phyloP scores from a whole-genome alignment of 2,888 invertebrate genomes.

The Lamellibrachia columna region DNA sequence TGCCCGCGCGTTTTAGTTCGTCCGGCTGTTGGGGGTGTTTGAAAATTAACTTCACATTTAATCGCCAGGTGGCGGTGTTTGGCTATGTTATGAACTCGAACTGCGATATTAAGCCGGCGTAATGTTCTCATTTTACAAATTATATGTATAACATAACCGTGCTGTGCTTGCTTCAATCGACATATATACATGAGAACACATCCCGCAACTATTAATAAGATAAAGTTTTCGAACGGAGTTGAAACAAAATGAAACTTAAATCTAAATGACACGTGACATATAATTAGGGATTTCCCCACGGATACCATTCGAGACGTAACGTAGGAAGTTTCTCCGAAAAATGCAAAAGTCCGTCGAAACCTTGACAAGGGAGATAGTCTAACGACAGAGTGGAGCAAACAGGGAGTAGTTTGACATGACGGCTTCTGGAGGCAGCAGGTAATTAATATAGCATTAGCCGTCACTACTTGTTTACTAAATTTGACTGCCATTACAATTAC shows the following conservation, averaged over 20 bases:
- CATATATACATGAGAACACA: not conserved
- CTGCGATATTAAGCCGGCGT: not conserved
- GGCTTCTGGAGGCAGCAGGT: not conserved
- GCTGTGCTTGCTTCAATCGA: not conserved
- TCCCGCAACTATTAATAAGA: too few species aligned
- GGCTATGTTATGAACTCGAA: not conserved
- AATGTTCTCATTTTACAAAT: not conserved
- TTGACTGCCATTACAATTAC: not conserved
- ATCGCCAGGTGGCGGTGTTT: not conserved
- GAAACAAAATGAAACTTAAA: not conserved
- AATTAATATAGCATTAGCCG: not conserved
- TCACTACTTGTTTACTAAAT: too few species aligned
- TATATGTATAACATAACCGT: not conserved
- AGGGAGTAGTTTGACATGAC: not conserved
- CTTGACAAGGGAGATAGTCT: not conserved
- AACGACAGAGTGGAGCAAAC: not conserved
- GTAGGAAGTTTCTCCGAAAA: too few species aligned
- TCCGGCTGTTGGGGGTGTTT: too few species aligned
- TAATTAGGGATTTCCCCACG: too few species aligned
- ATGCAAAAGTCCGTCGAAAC: not conserved
- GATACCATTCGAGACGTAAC: too few species aligned
- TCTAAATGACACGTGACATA: not conserved
- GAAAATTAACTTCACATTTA: not conserved
- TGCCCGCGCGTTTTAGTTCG: too few species aligned
- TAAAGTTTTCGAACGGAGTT: not conserved